A percentile compares a stretch with the other conserved stretches of the same genome.
Conservation (phyloP, 2,113 vertebrate genomes). For the Odontophorus gujanensis region DNA sequence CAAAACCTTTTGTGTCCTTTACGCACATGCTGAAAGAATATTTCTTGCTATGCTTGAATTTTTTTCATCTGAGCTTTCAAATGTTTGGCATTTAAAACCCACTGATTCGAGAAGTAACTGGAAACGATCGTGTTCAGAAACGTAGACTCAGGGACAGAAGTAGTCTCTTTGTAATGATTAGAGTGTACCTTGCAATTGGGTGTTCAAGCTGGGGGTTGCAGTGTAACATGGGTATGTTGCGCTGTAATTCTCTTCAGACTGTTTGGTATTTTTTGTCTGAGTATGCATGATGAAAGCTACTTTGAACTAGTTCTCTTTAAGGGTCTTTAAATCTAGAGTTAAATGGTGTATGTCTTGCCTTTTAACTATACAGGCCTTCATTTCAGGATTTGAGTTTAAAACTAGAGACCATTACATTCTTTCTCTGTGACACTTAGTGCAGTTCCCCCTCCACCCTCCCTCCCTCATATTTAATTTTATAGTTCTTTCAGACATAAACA, state of each 20-base stretch:
- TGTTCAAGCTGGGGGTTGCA: rapidly evolving
- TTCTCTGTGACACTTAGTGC: slow-evolving; percentile 63
- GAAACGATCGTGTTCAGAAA: neutral
- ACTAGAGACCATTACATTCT: slow-evolving; percentile 42
- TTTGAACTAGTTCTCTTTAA: neutral
- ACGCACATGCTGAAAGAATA: neutral
- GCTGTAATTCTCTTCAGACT: neutral
- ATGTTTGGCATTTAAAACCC: neutral
- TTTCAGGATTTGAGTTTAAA: slow-evolving; percentile 48
- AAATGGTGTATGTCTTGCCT: slow-evolving; percentile 34
- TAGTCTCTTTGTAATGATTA: neutral
- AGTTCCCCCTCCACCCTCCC: slow-evolving; percentile 46
- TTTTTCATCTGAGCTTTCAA: slow-evolving; percentile 24
- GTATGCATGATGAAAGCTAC: neutral
- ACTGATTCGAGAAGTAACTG: neutral
- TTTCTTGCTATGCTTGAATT: neutral
- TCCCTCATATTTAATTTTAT: slow-evolving; percentile 71
- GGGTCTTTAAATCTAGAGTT: slow-evolving; percentile 40
- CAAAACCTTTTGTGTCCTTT: slow-evolving; percentile 13
- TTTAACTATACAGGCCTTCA: slow-evolving; percentile 37
- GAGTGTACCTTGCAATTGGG: neutral
- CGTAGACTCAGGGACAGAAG: neutral
- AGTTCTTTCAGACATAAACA: slow-evolving; percentile 77
- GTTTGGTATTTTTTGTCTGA: neutral
- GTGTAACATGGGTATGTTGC: neutral